Conservation (phyloP, 2,113 vertebrate genomes). For the Xenopus borealis region DNA sequence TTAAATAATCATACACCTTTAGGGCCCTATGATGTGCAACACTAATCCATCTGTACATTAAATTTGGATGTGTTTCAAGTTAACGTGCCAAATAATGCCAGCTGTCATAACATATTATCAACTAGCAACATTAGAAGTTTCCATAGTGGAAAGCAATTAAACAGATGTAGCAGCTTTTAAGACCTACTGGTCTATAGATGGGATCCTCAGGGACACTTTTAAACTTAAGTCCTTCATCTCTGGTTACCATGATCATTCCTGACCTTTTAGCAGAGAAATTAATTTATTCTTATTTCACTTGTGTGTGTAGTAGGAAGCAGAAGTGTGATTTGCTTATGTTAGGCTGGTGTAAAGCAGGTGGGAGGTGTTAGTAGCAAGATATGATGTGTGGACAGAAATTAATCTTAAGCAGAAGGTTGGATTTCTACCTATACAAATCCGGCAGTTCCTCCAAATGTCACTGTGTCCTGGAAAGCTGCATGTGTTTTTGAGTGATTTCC, state of each 20-base stretch:
- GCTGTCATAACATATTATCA: slow-evolving; percentile 51
- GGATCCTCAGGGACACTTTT: slow-evolving; percentile 13
- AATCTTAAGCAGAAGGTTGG: too few species aligned
- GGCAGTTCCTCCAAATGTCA: too few species aligned
- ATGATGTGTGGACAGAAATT: neutral
- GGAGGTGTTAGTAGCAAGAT: neutral
- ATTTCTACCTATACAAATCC: too few species aligned
- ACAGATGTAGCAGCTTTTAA: slow-evolving; percentile 14
- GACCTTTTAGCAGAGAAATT: slow-evolving; percentile 24
- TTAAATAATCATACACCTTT: slow-evolving; percentile 19
- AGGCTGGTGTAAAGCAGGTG: neutral
- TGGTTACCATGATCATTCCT: slow-evolving; percentile 7
- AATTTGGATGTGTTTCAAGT: slow-evolving; percentile 40
- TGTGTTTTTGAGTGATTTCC: too few species aligned
- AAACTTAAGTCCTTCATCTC: slow-evolving; percentile 13
- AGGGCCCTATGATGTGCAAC: neutral
- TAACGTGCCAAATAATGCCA: slow-evolving; percentile 50
- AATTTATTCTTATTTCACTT: slow-evolving; percentile 7
- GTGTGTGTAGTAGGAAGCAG: neutral
- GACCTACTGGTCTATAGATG: neutral
- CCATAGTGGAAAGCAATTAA: slow-evolving; percentile 45
- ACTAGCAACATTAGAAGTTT: slow-evolving; percentile 50
- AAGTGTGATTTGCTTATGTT: neutral
- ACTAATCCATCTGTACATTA: neutral
- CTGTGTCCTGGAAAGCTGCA: too few species aligned